Evolutionary conservation across 2,797 vertebrate genomes (phyloP), one percentile per base, ranked within the genome.

Genomic region (Acanthornis magna): DNA sequence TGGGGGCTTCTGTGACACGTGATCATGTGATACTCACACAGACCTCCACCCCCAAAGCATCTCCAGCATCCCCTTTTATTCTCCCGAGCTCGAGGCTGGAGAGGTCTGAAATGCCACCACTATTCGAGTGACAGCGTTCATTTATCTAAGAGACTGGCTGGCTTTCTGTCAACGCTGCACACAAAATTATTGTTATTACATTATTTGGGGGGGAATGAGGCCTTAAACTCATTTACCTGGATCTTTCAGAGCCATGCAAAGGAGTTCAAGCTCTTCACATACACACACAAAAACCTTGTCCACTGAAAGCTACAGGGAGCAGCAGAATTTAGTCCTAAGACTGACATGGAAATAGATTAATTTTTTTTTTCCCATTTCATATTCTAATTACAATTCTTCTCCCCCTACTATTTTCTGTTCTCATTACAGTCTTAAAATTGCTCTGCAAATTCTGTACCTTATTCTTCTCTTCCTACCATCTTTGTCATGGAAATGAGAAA

Each of bases 401-500:
- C 75, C 96, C 96, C 96, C 96, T 92, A 89, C 97, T 97, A 97
- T 97, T 97, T 96, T 98, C 97, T 96, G 96, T 97, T 96, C 97
- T 97, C 98, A 98, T 98, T 98, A 97, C 97, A 97, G 97, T 96
- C 97, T 97, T 97, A 97, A 98, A 97, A 98, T 98, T 98, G 97
- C 97, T 96, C 97, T 97, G 97, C 96, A 97, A 96, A 97, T 97
- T 97, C 96, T 96, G 95, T 89, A 96, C 97, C 97, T 97, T 97
- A 97, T 97, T 97, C 97, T 97, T 95, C 97, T 97, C 97, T 97
- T 97, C 97, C 96, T 97, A 97, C 96, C 97, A 97, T 97, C 97
- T 98, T 98, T 98, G 97, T 98, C 98, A 98, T 98, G 98, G 97
- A 98, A 98, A 98, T 98, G 97, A 98, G 97, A 96, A 98, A 95